These are phyloP conservation scores for Apostichopus leukothele DNA, from an alignment of 53 echinoderm and acorn worm species.

Conservation along the genomic window DNA sequence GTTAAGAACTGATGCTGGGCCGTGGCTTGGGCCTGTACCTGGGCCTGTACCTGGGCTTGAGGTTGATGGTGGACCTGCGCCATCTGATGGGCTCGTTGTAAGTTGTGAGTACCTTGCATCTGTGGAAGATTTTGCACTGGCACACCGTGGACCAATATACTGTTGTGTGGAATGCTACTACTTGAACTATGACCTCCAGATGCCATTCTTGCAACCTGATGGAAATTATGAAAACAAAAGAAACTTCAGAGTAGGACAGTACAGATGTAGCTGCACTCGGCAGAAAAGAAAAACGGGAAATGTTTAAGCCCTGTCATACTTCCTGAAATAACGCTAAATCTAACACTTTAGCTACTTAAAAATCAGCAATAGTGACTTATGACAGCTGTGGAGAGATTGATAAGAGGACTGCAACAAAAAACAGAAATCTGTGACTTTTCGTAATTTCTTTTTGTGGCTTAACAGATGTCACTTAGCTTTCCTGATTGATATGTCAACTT, in stretches of 20 bases:
- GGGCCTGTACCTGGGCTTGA: not conserved
- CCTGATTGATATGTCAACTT: too few relatives aligned
- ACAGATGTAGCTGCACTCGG: too few relatives aligned
- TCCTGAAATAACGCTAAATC: too few relatives aligned
- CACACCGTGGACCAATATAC: conserved; percentile 21
- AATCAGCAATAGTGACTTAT: too few relatives aligned
- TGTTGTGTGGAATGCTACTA: conserved; percentile 9
- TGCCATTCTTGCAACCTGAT: not conserved
- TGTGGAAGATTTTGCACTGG: conserved; percentile 25
- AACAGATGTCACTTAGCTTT: too few relatives aligned
- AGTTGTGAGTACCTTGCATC: conserved; percentile 1
- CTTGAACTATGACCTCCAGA: conserved; percentile 8
- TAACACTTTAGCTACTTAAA: too few relatives aligned
- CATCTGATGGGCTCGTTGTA: conserved; percentile 14
- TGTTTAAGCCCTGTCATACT: too few relatives aligned
- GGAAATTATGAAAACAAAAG: not conserved
- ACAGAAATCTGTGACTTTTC: too few relatives aligned
- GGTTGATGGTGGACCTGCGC: conserved; percentile 6
- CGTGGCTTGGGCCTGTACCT: not conserved
- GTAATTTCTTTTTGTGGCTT: too few relatives aligned
- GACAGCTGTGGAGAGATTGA: too few relatives aligned
- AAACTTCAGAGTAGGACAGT: not conserved
- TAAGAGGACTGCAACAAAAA: too few relatives aligned
- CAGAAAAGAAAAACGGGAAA: too few relatives aligned
- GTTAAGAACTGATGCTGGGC: conserved; percentile 29